phyloP scores from a whole-genome alignment of 2,797 vertebrate species.

The Trachops cirrhosus region DNA sequence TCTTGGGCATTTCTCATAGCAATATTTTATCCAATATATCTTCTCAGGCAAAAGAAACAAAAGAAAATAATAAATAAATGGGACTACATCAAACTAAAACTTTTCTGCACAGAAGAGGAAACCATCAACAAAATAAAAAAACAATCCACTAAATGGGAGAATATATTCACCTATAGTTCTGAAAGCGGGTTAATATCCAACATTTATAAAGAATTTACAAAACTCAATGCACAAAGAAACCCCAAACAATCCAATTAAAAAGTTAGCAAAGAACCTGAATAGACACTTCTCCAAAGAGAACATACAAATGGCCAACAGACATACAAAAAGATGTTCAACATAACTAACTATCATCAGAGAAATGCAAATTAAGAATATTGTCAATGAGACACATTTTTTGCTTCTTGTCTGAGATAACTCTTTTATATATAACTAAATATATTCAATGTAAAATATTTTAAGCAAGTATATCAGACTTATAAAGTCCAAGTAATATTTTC shows the following conservation, averaged over 20 bases:
- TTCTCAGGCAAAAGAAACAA: background rate
- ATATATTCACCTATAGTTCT: background rate
- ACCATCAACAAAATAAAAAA: background rate
- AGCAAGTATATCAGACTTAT: background rate
- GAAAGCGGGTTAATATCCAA: background rate
- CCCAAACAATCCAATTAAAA: background rate
- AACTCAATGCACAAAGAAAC: background rate
- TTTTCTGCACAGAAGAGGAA: background rate
- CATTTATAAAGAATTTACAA: background rate
- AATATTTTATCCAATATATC: background rate
- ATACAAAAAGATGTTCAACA: background rate
- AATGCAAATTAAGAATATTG: background rate
- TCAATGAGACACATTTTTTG: background rate
- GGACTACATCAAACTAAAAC: background rate
- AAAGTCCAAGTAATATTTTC: background rate
- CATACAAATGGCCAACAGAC: background rate
- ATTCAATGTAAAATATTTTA: background rate
- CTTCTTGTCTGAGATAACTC: background rate
- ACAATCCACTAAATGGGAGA: background rate
- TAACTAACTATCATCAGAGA: background rate
- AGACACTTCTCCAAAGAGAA: background rate
- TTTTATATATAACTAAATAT: background rate
- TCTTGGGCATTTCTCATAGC: background rate
- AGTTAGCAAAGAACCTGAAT: background rate
- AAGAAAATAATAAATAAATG: background rate